These are phyloP conservation scores for Hiodon alosoides DNA, from an alignment of 2,113 vertebrate genomes.

Conservation along the genomic window DNA sequence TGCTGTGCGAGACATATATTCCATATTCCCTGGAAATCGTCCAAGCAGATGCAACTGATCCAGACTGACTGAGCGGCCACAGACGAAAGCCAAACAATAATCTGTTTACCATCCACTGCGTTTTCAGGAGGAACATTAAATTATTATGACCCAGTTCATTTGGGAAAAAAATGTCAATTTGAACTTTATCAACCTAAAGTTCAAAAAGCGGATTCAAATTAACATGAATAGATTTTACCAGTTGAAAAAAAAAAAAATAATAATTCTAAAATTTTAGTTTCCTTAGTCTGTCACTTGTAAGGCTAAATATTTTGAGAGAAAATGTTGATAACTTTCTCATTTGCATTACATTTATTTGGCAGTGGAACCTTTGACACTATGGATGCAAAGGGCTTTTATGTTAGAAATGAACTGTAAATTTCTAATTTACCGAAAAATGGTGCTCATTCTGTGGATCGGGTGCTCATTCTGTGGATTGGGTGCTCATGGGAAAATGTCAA, in stretches of 20 bases:
- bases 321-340: too few relatives aligned
- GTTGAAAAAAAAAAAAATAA: background rate
- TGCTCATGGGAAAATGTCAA: too few relatives aligned
- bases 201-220: conserved; percentile 8
- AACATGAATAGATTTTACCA: background rate
- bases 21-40: conserved; percentile 29
- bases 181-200: conserved; percentile 21
- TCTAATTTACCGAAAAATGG: too few relatives aligned
- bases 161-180: conserved; percentile 14
- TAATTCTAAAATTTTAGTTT: too few relatives aligned
- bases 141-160: conserved; percentile 23
- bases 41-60: conserved; percentile 39
- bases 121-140: conserved; percentile 29
- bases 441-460: too few relatives aligned
- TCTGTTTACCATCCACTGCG: conserved; percentile 30
- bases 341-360: too few relatives aligned
- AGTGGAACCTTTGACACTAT: too few relatives aligned
- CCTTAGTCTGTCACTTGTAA: too few relatives aligned
- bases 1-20: conserved; percentile 12
- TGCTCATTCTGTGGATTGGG: too few relatives aligned
- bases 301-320: too few relatives aligned
- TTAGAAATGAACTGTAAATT: too few relatives aligned
- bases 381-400: too few relatives aligned
- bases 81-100: conserved; percentile 25
- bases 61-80: conserved; percentile 39